Evolutionary conservation across 1,140 invertebrate genomes (phyloP).

Genomic region (Acromyrmex heyeri): DNA sequence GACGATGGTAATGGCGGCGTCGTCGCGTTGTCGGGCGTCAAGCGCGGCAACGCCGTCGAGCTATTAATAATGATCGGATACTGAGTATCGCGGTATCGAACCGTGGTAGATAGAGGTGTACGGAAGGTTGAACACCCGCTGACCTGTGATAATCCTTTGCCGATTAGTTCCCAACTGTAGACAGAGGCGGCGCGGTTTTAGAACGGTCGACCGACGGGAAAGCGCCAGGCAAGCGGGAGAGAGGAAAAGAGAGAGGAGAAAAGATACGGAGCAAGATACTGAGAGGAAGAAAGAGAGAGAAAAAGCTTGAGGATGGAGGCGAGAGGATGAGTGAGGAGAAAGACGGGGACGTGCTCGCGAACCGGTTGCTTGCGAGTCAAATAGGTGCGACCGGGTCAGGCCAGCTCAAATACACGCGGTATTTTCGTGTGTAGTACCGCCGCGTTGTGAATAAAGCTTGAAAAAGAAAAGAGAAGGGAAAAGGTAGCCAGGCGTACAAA

Average conservation of each 20-base stretch:
- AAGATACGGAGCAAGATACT: conserved; percentile 10
- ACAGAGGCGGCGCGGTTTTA: conserved; percentile 74
- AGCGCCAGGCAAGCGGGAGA: conserved; percentile 47
- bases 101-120: conserved; percentile 66
- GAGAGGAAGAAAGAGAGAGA: conserved; percentile 22
- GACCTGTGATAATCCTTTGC: conserved; percentile 83
- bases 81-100: conserved; percentile 71
- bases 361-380: conserved; percentile 74
- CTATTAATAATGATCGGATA: conserved; percentile 76
- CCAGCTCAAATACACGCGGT: conserved; percentile 64
- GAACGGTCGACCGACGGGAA: conserved; percentile 66
- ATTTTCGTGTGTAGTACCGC: conserved; percentile 60
- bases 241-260: neutral
- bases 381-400: conserved; percentile 73
- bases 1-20: neutral
- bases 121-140: conserved; percentile 83
- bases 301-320: neutral
- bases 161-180: conserved; percentile 81
- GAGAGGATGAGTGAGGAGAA: conserved; percentile 40
- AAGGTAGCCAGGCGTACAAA: neutral
- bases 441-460: conserved; percentile 51
- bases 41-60: neutral
- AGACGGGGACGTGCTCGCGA: conserved; percentile 66
- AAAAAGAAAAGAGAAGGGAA: neutral
- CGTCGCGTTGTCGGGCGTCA: neutral